Evolutionary conservation across 2,113 vertebrate species (phyloP).

Genomic region (Rhodinocichla rosea): DNA sequence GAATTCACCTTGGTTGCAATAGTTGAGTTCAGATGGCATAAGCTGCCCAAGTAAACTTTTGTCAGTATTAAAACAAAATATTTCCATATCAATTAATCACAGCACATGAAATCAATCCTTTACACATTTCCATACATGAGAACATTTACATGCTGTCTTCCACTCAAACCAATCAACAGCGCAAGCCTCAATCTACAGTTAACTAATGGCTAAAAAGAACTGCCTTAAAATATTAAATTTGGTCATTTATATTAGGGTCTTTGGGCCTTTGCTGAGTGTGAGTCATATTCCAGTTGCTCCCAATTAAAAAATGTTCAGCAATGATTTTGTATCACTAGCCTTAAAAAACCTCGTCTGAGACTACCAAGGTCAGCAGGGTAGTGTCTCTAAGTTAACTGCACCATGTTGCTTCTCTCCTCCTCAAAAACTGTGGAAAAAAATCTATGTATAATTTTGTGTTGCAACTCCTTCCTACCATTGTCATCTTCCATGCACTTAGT

Average conservation of each 20-base stretch:
- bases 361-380: accelerated
- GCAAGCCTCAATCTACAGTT: background rate
- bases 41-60: background rate
- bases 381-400: background rate
- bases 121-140: background rate
- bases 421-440: background rate
- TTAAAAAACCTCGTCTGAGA: background rate
- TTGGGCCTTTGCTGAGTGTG: background rate
- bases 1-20: background rate
- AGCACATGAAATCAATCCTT: background rate
- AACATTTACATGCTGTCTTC: background rate
- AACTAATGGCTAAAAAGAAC: background rate
- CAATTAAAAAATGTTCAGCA: background rate
- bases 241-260: background rate
- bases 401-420: background rate
- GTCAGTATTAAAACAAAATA: background rate
- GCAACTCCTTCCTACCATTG: background rate
- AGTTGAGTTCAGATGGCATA: background rate
- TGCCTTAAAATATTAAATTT: background rate
- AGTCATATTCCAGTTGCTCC: background rate
- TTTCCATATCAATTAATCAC: background rate
- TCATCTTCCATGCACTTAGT: background rate
- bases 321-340: background rate
- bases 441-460: background rate
- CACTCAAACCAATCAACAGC: accelerated